A percentile compares a stretch with the other conserved stretches of the same genome.
phyloP scores from a whole-genome alignment of 2,888 invertebrate species.

The Drosophila leonis region DNA sequence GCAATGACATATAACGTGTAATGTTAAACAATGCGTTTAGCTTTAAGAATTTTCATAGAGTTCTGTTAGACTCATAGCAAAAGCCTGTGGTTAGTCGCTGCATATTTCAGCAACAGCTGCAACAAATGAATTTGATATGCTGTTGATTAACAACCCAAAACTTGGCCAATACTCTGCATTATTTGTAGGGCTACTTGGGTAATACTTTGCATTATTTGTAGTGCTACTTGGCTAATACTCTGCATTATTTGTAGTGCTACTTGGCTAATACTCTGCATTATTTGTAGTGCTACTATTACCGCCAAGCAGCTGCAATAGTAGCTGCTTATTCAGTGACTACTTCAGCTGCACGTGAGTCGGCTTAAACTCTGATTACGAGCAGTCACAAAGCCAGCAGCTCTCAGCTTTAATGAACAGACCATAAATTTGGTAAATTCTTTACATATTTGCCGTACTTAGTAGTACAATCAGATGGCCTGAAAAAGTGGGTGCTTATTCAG shows the following conservation, averaged over 20 bases:
- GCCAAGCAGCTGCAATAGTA: no score
- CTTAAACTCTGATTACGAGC: neutral
- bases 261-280: no score
- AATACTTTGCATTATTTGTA: neutral
- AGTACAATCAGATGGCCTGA: neutral
- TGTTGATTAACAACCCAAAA: neutral
- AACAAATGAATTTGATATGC: neutral
- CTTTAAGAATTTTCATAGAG: neutral
- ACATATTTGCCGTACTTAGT: conserved; percentile 1
- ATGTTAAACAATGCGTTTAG: neutral
- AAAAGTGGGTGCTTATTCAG: neutral
- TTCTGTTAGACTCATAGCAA: neutral
- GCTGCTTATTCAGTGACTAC: neutral
- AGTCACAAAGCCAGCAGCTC: neutral
- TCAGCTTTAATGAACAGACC: conserved; percentile 4
- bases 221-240: neutral
- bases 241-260: no score
- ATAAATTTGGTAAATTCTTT: conserved; percentile 6
- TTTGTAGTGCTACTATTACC: no score
- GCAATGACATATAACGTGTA: neutral
- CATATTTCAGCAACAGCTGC: neutral
- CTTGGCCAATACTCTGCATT: neutral
- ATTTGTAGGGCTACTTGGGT: neutral
- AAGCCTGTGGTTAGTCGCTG: neutral
- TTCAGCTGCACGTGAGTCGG: neutral